Evolutionary conservation across 1,140 invertebrate species (phyloP), one percentile per base, ranked within the genome.

Genomic region (Drosophila pruinosa): DNA sequence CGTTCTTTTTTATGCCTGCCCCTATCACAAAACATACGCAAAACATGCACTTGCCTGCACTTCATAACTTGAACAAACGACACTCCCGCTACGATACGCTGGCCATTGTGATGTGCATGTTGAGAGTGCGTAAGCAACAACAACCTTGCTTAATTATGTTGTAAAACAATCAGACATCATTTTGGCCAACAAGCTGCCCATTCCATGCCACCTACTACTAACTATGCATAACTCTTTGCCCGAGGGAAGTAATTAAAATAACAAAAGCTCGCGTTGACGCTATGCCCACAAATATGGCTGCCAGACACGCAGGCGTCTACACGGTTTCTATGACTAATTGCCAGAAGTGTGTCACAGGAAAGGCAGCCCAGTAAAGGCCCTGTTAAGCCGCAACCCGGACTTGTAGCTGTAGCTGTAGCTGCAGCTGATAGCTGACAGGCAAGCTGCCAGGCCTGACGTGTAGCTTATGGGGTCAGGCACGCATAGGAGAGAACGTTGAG

Each of bases 281-380:
- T 76, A 62, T 70, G 74, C 57, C 70, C 74, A 65, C 57, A 56
- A 85, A 73, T 75, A 86, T 86, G 77, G 81, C 75, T 72, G 78
- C 67, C 74, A 88, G 71, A 75, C 81, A 86, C 82, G 81, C 81
- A 86, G 81, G 67, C 78, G 64, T 75, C 73, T 81, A 86, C 82
- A 80, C 88, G 83, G 77, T 89, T 83, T 72, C 83, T 68, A 79
- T 89, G 83, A 89, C 83, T 89, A 89, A 89, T 89, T 83, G 83
- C 79, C 73, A 79, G 73, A 89, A 89, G 79, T 89, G 85, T 89
- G 83, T 89, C 83, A 89, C 83, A 89, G 82, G 78, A 88, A 82
- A 26, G 15, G 41, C 68, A 8, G 31, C 28, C 48, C 21, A 28
- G 31, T 28, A 19, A 10, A 36, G 58, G 8, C 45, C n/a, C 34